These are phyloP conservation scores for Pampus argenteus DNA, from an alignment of 2,797 vertebrate species.

Conservation along the genomic window DNA sequence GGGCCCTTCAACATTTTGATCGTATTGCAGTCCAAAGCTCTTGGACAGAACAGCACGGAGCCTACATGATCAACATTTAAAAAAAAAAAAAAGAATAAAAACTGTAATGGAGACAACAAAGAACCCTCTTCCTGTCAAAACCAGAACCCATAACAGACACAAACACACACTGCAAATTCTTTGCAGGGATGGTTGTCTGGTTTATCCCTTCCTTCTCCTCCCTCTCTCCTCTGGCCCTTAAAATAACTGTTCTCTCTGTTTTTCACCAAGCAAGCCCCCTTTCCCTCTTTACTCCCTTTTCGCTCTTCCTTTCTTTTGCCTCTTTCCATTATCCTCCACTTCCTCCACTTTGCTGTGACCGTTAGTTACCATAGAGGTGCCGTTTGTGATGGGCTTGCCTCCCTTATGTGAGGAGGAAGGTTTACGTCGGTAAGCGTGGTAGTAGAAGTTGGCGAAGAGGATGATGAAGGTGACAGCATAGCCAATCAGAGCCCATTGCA, in stretches of 20 bases:
- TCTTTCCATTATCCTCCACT: slow-evolving; percentile 89
- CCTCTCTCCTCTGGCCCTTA: slow-evolving; percentile 43
- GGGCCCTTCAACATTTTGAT: slow-evolving; percentile 61
- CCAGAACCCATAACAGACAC: slow-evolving; percentile 65
- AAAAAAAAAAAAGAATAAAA: slow-evolving; percentile 50
- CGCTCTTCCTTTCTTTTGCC: slow-evolving; percentile 89
- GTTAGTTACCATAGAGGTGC: slow-evolving; percentile 82
- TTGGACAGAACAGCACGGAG: slow-evolving; percentile 63
- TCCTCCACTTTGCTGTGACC: slow-evolving; percentile 88
- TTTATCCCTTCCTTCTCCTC: slow-evolving; percentile 37
- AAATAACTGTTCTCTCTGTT: slow-evolving; percentile 78
- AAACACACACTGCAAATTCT: slow-evolving; percentile 63
- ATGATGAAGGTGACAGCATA: slow-evolving; percentile 97
- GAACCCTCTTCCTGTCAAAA: slow-evolving; percentile 51
- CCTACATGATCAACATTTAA: slow-evolving; percentile 60
- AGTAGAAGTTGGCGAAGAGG: slow-evolving; percentile 98
- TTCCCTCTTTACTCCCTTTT: slow-evolving; percentile 89
- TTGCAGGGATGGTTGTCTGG: slow-evolving; percentile 48
- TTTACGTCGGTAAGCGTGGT: slow-evolving; percentile 92
- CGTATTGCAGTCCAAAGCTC: slow-evolving; percentile 55
- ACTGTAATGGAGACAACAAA: slow-evolving; percentile 56
- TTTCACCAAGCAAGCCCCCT: slow-evolving; percentile 61
- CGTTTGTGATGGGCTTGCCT: slow-evolving; percentile 86
- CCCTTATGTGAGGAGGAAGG: slow-evolving; percentile 85
- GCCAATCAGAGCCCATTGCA: slow-evolving; percentile 98